Evolutionary conservation across 2,113 vertebrate species (phyloP).

Genomic region (Pollachius pollachius): DNA sequence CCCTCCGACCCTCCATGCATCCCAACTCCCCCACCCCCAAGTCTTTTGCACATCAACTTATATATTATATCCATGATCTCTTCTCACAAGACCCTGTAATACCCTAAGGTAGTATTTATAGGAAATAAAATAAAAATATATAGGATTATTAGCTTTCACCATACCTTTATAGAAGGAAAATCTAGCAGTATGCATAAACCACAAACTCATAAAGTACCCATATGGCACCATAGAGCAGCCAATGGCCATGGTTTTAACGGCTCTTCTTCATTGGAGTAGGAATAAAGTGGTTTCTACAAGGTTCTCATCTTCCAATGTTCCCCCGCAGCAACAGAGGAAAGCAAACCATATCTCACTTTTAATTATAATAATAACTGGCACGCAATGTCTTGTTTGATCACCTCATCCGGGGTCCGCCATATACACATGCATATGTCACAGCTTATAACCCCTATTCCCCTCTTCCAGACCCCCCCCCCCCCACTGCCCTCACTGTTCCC

Average conservation of each 20-base stretch:
- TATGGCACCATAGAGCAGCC: too few species aligned
- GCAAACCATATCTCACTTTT: constrained; percentile 13
- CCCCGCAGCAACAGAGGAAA: constrained; percentile 32
- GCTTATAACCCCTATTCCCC: not conserved
- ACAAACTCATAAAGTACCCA: too few species aligned
- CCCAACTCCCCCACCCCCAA: not conserved
- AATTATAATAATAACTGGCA: constrained; percentile 38
- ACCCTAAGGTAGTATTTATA: too few species aligned
- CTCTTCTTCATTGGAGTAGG: constrained; percentile 24
- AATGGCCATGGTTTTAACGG: not conserved
- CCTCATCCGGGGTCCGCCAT: constrained; percentile 13
- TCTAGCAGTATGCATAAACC: too few species aligned
- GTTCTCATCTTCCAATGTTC: too few species aligned
- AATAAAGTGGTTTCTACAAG: constrained; percentile 23
- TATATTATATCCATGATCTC: too few species aligned
- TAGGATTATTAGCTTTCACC: too few species aligned
- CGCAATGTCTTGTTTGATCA: constrained; percentile 32
- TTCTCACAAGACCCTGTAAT: too few species aligned
- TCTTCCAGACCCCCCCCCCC: not conserved
- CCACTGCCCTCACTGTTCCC: not conserved
- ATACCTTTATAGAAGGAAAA: too few species aligned
- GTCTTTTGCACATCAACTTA: not conserved
- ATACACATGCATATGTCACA: constrained; percentile 1
- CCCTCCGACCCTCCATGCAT: not conserved
- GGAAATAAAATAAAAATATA: too few species aligned